phyloP scores from a whole-genome alignment of 2,888 invertebrate species.

The Alviniconcha strummeri region DNA sequence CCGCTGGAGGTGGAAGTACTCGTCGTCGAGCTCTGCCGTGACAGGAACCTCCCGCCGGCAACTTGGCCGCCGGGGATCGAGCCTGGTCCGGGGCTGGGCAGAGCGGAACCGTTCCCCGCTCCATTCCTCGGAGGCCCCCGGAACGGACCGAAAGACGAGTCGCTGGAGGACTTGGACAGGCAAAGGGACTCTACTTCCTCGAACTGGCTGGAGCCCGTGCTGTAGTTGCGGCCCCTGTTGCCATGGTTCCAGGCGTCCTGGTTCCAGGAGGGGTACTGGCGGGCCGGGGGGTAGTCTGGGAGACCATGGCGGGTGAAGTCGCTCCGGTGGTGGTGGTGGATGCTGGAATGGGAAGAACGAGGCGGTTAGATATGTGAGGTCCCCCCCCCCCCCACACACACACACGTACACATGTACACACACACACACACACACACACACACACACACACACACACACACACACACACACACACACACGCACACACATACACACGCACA shows the following conservation, averaged over 20 bases:
- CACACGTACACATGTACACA: background rate
- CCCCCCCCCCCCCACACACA: too few species aligned
- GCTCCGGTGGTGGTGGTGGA: background rate
- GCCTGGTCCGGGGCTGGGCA: background rate
- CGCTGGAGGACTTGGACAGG: conserved; percentile 42
- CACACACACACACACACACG: too few species aligned
- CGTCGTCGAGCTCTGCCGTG: conserved; percentile 42
- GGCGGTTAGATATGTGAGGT: background rate
- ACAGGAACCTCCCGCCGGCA: conserved; percentile 20
- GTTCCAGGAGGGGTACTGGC: background rate
- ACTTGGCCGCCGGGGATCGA: background rate
- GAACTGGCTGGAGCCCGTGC: conserved; percentile 40
- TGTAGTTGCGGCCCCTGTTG: conserved; percentile 22
- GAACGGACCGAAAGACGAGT: conserved; percentile 31
- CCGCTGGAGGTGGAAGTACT: conserved; percentile 44
- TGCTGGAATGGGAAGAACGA: conserved; percentile 19
- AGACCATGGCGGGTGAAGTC: background rate
- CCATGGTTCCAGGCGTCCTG: background rate
- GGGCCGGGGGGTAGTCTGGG: background rate
- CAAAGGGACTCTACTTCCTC: conserved; percentile 53
- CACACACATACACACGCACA: too few species aligned
- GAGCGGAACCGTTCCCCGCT: conserved; percentile 1
- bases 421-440: conserved; percentile 1
- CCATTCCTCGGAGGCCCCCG: background rate
- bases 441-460: background rate